Conservation (phyloP, 2,888 invertebrate species). For the Lasioglossum calceatum region DNA sequence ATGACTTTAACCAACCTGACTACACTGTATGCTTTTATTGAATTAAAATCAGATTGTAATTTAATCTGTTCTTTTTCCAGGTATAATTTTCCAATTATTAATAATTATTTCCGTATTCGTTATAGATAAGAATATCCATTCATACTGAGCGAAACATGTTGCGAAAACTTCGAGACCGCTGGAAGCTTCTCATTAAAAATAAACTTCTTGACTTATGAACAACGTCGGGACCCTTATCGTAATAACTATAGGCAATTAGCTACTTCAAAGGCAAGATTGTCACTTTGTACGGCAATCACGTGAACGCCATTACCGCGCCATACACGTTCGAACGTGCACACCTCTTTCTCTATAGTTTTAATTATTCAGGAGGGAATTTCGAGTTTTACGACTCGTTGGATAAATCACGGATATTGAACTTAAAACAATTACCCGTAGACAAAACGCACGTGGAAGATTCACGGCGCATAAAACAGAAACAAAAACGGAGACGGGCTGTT, state of each 20-base stretch:
- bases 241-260: background rate
- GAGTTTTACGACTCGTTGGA: background rate
- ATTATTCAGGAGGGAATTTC: background rate
- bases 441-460: slow-evolving; percentile 17
- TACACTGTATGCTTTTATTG: background rate
- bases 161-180: background rate
- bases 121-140: too few species aligned
- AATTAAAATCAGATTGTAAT: background rate
- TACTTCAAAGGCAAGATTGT: background rate
- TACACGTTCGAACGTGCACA: background rate
- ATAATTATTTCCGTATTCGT: background rate
- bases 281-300: background rate
- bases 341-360: background rate
- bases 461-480: slow-evolving; percentile 24
- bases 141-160: background rate
- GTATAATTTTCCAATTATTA: background rate
- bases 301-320: background rate
- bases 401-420: slow-evolving; percentile 1
- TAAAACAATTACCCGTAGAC: background rate
- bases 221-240: background rate
- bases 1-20: background rate
- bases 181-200: background rate
- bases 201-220: background rate
- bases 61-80: background rate
- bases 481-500: slow-evolving; percentile 17